Percentiles rank a stretch among this genome's conserved stretches.
Conservation (phyloP, 2,888 invertebrate species). For the Drosophila neotestacea region DNA sequence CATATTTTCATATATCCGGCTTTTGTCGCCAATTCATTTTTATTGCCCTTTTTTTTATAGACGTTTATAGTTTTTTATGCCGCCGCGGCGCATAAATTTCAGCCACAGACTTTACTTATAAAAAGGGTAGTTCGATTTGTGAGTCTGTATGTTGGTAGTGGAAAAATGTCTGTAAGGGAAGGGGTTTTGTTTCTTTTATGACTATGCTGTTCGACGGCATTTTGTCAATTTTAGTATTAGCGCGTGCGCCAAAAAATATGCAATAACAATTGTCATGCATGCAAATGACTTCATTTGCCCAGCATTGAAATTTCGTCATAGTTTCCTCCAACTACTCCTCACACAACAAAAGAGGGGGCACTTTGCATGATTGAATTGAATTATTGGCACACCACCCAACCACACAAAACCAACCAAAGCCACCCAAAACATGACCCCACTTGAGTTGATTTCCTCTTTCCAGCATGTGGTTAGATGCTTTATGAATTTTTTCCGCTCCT, state of each 20-base stretch:
- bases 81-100: slow-evolving; percentile 65
- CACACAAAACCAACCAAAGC: slow-evolving; percentile 5
- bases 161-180: background rate
- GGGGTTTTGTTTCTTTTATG: slow-evolving; percentile 17
- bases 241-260: slow-evolving; percentile 76
- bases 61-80: slow-evolving; percentile 79
- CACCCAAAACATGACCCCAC: slow-evolving; percentile 9
- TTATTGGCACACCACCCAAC: slow-evolving; percentile 49
- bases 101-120: slow-evolving; percentile 34
- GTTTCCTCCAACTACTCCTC: background rate
- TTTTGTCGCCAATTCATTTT: slow-evolving; percentile 74
- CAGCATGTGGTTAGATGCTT: slow-evolving; percentile 52
- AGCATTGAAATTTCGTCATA: slow-evolving; percentile 37
- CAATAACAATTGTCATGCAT: slow-evolving; percentile 84
- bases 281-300: slow-evolving; percentile 83
- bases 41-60: slow-evolving; percentile 76
- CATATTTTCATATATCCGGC: slow-evolving; percentile 80
- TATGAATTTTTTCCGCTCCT: slow-evolving; percentile 45
- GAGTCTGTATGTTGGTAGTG: slow-evolving; percentile 11
- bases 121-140: slow-evolving; percentile 73
- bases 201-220: slow-evolving; percentile 43
- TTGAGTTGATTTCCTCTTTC: slow-evolving; percentile 47
- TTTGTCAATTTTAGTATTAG: slow-evolving; percentile 78
- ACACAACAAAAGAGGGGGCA: slow-evolving; percentile 55
- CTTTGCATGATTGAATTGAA: slow-evolving; percentile 82